Evolutionary conservation across 2,888 invertebrate genomes (phyloP), one percentile per base, ranked within the genome.

Genomic region (Julus scanicus): DNA sequence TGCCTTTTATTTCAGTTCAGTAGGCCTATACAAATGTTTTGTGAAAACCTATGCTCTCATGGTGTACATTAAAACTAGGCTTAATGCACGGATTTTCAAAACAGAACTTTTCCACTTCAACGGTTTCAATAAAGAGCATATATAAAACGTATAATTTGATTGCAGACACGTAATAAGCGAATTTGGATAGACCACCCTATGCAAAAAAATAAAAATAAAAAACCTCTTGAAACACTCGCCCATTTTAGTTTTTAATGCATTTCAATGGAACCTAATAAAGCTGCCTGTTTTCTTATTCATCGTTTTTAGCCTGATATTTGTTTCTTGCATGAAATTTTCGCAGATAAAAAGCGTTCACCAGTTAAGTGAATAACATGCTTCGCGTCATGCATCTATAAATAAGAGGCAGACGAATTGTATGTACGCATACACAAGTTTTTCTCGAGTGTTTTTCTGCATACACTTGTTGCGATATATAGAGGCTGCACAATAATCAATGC

Each of bases 361-460:
- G 80, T 37, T 80, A 80, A 80, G 80, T 80, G 80, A 80, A 80
- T 80, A 80, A 80, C 80, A 80, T 80, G 80, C 80, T 80, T 80
- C 80, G 37, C 80, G 80, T 80, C 80, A 80, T 80, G 80, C 80
- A 80, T 80, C 80, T 80, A 80, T 29, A 80, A 39, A 80, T 80
- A 80, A 80, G 80, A 29, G 80, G 37, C 80, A 80, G 80, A 80
- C 71, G 71, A 71, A 71, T 8, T 71, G 71, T 71, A 17, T 53
- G 53, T 37, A 20, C 63, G 63, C 63, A 63, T 63, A 63, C 20
- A 63, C 63, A 8, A n/a, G 20, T 20, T 80, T 80, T 80, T 80
- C 15, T 37, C 37, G 2, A 39, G 15, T 29, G 15, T 80, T 29
- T 80, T 80, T 80, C 20, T 80, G 37, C 9, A n/a, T 63, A n/a